Evolutionary conservation across 2,797 vertebrate species (phyloP).

Genomic region (Hirundo rustica): DNA sequence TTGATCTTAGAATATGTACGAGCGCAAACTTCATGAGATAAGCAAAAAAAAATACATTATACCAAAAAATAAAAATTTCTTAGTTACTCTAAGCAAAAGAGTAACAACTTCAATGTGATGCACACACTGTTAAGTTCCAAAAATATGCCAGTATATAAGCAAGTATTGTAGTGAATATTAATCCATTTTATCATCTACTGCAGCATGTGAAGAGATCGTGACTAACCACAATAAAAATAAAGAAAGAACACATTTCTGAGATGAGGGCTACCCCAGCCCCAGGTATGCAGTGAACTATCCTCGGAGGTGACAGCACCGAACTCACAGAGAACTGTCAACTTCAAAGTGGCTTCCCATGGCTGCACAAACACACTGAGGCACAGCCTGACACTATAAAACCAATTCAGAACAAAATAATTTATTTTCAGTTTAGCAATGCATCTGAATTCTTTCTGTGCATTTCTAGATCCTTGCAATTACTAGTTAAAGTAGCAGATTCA

Average conservation of each 20-base stretch:
- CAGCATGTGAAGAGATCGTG: background rate
- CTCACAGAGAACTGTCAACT: background rate
- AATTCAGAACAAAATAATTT: background rate
- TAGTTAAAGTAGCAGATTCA: background rate
- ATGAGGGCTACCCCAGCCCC: accelerated
- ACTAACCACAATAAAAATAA: background rate
- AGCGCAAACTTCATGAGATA: background rate
- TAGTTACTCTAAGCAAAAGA: background rate
- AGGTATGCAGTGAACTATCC: background rate
- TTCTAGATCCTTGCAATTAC: background rate
- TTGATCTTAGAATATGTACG: background rate
- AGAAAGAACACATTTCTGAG: background rate
- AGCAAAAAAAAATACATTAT: background rate
- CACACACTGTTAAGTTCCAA: background rate
- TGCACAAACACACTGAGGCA: background rate
- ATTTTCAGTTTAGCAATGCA: background rate
- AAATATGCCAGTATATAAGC: background rate
- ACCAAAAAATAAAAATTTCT: background rate
- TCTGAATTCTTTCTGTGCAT: background rate
- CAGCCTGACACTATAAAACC: background rate
- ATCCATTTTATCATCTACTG: background rate
- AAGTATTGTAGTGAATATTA: background rate
- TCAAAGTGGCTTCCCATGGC: background rate
- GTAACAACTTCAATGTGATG: background rate
- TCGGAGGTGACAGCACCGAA: accelerated